A percentile compares a stretch with the other conserved stretches of the same genome.
Evolutionary conservation across 2,797 vertebrate genomes (phyloP).

Genomic region (Chelmon rostratus): DNA sequence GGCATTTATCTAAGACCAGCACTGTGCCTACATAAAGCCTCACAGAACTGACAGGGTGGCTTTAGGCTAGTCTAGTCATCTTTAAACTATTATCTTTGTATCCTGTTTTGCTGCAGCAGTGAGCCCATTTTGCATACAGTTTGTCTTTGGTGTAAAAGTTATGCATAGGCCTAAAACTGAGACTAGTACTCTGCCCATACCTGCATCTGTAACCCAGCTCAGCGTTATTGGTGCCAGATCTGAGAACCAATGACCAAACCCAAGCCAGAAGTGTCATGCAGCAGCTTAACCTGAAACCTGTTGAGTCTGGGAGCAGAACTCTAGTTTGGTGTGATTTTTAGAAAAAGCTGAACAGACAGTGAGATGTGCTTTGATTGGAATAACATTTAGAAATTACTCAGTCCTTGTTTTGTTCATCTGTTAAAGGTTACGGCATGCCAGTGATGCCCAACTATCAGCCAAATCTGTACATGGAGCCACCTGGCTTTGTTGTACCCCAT

Average conservation of each 20-base stretch:
- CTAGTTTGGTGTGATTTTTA: too few species aligned
- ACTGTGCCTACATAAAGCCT: not conserved
- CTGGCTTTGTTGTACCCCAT: constrained; percentile 84
- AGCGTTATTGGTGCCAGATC: too few species aligned
- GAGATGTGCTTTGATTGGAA: not conserved
- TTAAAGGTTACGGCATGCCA: constrained; percentile 81
- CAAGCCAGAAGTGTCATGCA: not conserved
- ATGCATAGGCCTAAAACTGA: not conserved
- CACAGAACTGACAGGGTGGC: not conserved
- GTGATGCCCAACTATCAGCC: constrained; percentile 80
- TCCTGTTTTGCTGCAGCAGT: not conserved
- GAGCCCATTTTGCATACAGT: not conserved
- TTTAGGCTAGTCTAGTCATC: not conserved
- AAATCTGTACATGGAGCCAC: constrained; percentile 80
- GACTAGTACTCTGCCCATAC: not conserved
- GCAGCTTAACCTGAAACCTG: not conserved
- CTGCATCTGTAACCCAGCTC: not conserved
- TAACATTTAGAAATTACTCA: not conserved
- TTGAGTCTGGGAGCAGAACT: too few species aligned
- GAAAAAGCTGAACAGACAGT: too few species aligned
- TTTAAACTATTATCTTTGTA: not conserved
- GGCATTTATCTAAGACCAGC: not conserved
- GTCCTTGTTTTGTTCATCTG: not conserved
- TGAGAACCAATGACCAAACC: not conserved
- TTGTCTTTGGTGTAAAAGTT: not conserved